A percentile compares a stretch with the other conserved stretches of the same genome.
Conservation (phyloP, 1,140 invertebrate species). For the Sipha flava region DNA sequence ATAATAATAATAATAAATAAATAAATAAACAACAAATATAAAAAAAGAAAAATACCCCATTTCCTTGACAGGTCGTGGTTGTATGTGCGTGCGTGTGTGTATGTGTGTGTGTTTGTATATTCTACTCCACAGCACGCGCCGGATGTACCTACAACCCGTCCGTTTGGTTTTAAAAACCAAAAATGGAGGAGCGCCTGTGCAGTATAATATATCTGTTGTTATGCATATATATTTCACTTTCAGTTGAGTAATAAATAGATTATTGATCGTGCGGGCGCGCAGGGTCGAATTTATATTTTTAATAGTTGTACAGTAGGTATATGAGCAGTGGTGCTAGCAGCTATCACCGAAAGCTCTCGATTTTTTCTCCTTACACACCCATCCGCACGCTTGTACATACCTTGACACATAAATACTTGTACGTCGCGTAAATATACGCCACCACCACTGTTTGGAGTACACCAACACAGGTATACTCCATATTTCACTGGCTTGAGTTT, state of each 20-base stretch:
- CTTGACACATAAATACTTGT: too few relatives aligned
- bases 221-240: not conserved
- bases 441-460: too few relatives aligned
- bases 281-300: not conserved
- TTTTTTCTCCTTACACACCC: too few relatives aligned
- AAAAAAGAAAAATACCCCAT: not conserved
- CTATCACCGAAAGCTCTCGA: too few relatives aligned
- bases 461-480: too few relatives aligned
- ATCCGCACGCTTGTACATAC: too few relatives aligned
- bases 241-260: not conserved
- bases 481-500: too few relatives aligned
- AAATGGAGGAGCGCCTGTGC: not conserved
- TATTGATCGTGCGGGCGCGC: not conserved
- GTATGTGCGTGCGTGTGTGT: not conserved
- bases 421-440: too few relatives aligned
- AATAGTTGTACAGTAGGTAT: too few relatives aligned
- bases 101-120: not conserved
- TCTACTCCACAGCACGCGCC: not conserved
- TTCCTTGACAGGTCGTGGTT: not conserved
- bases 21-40: not conserved
- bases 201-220: not conserved
- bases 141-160: conserved; percentile 9
- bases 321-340: too few relatives aligned
- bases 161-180: not conserved
- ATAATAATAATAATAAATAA: not conserved